Conservation (phyloP, 2,797 vertebrate species). For the Phaenicophaeus curvirostris region DNA sequence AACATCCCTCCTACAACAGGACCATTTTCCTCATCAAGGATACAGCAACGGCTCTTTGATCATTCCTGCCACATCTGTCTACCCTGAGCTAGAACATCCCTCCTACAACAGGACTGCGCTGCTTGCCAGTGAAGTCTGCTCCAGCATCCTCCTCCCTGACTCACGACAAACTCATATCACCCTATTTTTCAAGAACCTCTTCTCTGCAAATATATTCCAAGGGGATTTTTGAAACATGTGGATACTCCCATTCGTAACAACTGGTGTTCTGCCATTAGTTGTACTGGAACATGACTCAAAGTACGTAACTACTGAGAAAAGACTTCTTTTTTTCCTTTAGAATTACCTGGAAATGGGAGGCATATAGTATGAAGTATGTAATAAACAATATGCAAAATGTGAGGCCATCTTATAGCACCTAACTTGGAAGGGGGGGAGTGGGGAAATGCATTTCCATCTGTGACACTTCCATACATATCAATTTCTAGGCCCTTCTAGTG, state of each 20-base stretch:
- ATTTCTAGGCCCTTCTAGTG: background rate
- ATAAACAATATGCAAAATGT: background rate
- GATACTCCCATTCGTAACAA: background rate
- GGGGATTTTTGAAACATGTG: background rate
- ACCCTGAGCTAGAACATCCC: background rate
- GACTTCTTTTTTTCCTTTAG: background rate
- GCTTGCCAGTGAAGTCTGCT: background rate
- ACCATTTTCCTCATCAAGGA: background rate
- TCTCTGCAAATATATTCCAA: background rate
- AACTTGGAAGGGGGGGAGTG: background rate
- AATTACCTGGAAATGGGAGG: background rate
- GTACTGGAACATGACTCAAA: background rate
- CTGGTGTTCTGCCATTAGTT: background rate
- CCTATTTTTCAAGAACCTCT: background rate
- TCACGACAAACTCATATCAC: accelerated
- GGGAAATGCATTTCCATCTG: background rate
- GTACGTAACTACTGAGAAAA: background rate
- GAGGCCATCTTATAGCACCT: background rate
- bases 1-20: background rate
- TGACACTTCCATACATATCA: accelerated
- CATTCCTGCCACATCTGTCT: background rate
- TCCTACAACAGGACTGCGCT: background rate
- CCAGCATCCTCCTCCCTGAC: background rate
- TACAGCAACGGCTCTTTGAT: background rate
- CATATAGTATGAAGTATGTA: background rate